These are phyloP conservation scores for Drosophila oshimai DNA, from an alignment of 1,140 invertebrate genomes.

Conservation along the genomic window DNA sequence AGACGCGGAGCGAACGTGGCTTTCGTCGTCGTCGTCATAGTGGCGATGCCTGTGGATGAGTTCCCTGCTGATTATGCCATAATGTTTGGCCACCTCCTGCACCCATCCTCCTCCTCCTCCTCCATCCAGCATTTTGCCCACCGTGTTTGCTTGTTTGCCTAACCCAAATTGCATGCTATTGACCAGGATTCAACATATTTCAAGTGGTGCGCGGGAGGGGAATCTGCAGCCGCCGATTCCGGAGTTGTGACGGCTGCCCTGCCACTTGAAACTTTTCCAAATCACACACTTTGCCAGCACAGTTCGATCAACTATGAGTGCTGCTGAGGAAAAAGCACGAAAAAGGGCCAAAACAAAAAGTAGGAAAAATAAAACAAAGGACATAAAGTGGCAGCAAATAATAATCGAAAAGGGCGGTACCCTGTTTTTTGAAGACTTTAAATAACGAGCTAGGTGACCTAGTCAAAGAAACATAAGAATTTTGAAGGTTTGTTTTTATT, in stretches of 20 bases:
- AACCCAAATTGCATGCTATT: constrained; percentile 76
- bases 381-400: background rate
- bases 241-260: constrained; percentile 27
- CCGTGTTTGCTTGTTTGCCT: constrained; percentile 66
- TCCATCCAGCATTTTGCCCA: constrained; percentile 2
- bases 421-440: background rate
- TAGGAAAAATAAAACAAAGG: constrained; percentile 44
- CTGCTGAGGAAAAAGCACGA: constrained; percentile 13
- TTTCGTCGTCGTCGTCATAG: background rate
- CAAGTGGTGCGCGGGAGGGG: constrained; percentile 37
- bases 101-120: background rate
- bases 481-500: too few species aligned
- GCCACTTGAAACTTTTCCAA: constrained; percentile 64
- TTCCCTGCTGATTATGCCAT: constrained; percentile 68
- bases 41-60: background rate
- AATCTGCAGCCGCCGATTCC: background rate
- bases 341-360: constrained; percentile 5
- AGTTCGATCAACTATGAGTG: constrained; percentile 66
- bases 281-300: constrained; percentile 47
- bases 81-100: constrained; percentile 56
- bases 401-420: background rate
- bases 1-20: constrained; percentile 35
- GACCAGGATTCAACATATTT: constrained; percentile 68
- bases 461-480: too few species aligned
- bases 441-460: too few species aligned